Base-by-base conservation (phyloP, 2,797 vertebrate species). In the Euphonia xanthogaster region DNA sequence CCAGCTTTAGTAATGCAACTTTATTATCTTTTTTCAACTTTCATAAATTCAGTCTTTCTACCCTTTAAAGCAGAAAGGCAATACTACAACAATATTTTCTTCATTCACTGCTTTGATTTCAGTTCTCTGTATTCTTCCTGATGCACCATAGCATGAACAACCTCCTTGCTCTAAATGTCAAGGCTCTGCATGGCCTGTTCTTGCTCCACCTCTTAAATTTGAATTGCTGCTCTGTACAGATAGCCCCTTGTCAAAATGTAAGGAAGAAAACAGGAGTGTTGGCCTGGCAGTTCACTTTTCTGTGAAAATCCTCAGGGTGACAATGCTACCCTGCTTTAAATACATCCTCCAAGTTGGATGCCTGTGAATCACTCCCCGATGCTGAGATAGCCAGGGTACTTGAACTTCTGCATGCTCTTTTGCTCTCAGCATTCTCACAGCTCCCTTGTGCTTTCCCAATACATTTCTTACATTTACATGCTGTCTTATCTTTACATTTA, bases 401-500 rank as follows among this genome's bases (percentile, higher is more conserved):
- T 70, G 65, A 91, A 92, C 91, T 76, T 62, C 40, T 79, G 54
- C n/a, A 13, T 18, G 62, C 62, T 87, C 72, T 65, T 74, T 35
- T 65, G 42, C 93, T 93, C 66, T 20, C 6, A 93, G 62, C 80
- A 13, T 71, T 92, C 86, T 93, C 80, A 70, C 75, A 90, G 89
- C 83, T 96, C 86, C 68, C 84, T 48, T 42, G 71, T n/a, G 75
- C 88, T 90, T 92, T 90, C 94, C 92, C 85, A 96, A 78, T 68
- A 62, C 54, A 20, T 57, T 78, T 75, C 68, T 80, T 77, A 75
- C 54, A 63, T 82, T 85, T 90, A 94, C 79, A 88, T 62, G 53
- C 51, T 57, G 39, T 19, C 82, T 86, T 93, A 93, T 93, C 94
- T 95, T 73, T 65, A 73, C 79, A 86, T 95, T 95, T 82, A 90